A percentile compares a stretch with the other conserved stretches of the same genome.
Evolutionary conservation across 2,113 vertebrate genomes (phyloP).

Genomic region (Melanerpes formicivorus): DNA sequence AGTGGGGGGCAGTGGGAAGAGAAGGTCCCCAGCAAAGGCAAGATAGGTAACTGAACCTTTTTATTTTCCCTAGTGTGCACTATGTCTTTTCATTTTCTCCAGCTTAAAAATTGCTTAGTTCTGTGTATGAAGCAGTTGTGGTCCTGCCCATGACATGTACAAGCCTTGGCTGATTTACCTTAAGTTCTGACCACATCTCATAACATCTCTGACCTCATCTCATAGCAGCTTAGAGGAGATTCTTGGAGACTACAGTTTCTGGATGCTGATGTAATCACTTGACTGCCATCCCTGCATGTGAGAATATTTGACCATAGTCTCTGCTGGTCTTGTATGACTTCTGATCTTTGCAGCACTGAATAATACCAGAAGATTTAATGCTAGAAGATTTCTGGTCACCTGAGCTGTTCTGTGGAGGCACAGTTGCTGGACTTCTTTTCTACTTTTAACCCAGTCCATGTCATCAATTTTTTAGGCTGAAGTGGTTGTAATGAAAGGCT

Average conservation of each 20-base stretch:
- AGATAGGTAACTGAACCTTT: not conserved
- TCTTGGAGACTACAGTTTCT: not conserved
- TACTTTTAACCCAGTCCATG: not conserved
- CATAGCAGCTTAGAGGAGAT: not conserved
- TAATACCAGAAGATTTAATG: not conserved
- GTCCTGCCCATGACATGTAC: not conserved
- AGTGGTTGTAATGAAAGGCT: not conserved
- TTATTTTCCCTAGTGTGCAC: not conserved
- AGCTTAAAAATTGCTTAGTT: not conserved
- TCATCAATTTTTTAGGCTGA: not conserved
- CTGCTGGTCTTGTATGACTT: not conserved
- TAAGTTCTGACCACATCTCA: not conserved
- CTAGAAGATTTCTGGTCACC: not conserved
- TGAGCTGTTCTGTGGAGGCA: not conserved
- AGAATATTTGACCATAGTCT: not conserved
- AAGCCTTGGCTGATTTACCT: not conserved
- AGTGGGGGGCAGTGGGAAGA: accelerated
- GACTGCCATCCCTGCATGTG: not conserved
- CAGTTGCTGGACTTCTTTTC: not conserved
- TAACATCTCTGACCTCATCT: not conserved
- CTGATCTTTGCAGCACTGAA: not conserved
- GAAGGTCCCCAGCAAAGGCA: not conserved
- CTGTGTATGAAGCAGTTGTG: not conserved
- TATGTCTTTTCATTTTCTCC: not conserved
- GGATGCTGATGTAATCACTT: not conserved